A percentile compares a stretch with the other conserved stretches of the same genome.
Conservation (phyloP, 2,797 vertebrate species). For the Spinus olivaceus region DNA sequence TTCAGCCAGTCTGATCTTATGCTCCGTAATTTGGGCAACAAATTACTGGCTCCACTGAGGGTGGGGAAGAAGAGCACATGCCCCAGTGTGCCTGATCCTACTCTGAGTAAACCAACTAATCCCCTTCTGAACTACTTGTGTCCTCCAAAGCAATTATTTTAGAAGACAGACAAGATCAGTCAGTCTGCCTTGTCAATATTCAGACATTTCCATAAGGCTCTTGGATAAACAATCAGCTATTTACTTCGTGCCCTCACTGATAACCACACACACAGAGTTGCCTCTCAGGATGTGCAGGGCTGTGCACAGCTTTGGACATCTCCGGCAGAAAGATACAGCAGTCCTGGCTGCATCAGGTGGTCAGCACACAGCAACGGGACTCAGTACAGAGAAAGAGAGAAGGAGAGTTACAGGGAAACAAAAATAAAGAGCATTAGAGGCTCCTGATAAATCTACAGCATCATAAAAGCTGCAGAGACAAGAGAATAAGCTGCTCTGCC, state of each 20-base stretch:
- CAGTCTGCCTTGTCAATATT: not conserved
- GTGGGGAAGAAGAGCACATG: not conserved
- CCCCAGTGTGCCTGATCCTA: not conserved
- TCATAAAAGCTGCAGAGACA: not conserved
- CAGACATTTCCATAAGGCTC: not conserved
- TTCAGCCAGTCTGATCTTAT: not conserved
- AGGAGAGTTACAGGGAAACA: not conserved
- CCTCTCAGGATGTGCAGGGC: fast-evolving
- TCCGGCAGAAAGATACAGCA: not conserved
- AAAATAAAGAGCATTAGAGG: not conserved
- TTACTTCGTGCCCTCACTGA: fast-evolving
- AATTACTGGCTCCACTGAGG: not conserved
- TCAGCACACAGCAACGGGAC: fast-evolving
- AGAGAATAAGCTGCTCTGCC: not conserved
- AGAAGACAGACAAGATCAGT: not conserved
- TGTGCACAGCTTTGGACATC: not conserved
- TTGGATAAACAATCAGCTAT: not conserved
- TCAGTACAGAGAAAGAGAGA: not conserved
- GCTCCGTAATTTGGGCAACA: not conserved
- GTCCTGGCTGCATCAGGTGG: not conserved
- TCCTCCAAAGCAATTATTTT: not conserved
- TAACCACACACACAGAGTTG: not conserved
- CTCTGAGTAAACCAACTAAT: not conserved
- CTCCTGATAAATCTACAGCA: not conserved
- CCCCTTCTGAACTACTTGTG: not conserved